phyloP scores from a whole-genome alignment of 2,797 vertebrate genomes.

The Spinibarbus caldwelli region DNA sequence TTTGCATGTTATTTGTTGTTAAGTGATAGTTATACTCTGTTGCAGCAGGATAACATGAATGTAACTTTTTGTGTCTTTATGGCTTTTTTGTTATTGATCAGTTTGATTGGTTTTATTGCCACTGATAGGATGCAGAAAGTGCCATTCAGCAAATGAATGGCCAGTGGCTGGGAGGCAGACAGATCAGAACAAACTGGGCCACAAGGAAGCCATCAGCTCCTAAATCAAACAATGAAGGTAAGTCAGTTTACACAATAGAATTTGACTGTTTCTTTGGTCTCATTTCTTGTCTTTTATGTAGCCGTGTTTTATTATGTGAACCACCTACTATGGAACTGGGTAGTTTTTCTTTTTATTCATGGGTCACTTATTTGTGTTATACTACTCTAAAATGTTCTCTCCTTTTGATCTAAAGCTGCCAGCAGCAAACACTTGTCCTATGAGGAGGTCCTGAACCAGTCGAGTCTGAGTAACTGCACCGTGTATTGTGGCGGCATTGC shows the following conservation, averaged over 20 bases:
- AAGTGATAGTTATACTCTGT: background rate
- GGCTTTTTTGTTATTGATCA: background rate
- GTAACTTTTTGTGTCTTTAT: background rate
- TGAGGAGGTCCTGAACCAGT: conserved; percentile 96
- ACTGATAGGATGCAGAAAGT: conserved; percentile 92
- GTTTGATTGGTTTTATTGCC: background rate
- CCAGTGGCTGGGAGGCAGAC: conserved; percentile 97
- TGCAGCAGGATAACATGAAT: background rate
- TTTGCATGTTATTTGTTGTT: background rate
- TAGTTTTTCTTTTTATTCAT: background rate
- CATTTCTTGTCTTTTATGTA: background rate
- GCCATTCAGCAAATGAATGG: conserved; percentile 99
- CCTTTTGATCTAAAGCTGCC: conserved; percentile 63
- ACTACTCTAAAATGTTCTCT: background rate
- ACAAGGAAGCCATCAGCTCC: conserved; percentile 97
- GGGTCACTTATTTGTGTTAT: too few species aligned
- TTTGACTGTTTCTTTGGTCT: background rate
- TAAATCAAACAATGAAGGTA: conserved; percentile 93
- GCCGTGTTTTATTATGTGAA: background rate
- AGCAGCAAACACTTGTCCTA: conserved; percentile 96
- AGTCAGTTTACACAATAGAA: conserved; percentile 59
- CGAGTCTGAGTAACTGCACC: conserved; percentile 97
- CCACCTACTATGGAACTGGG: background rate
- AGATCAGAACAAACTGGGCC: conserved; percentile 99
- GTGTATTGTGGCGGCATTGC: conserved; percentile 97